Base-by-base conservation (phyloP, 1,140 invertebrate species). In the Lasioglossum albipes region DNA sequence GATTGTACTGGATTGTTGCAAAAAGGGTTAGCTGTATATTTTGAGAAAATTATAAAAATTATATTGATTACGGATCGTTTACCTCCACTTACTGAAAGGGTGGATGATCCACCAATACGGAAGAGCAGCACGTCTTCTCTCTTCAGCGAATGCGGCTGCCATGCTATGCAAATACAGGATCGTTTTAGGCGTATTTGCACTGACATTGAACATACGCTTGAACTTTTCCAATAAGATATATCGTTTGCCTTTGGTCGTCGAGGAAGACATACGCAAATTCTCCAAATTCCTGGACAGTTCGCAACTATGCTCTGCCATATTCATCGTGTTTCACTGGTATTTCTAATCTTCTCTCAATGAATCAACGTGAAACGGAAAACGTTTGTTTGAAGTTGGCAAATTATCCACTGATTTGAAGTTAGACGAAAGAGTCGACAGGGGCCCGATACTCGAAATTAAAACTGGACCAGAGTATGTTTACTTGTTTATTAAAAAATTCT, bases 21-120 rank as follows among this genome's bases (percentile, higher is more conserved):
- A 3, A 36, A 36, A 36, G 36, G 3, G 36, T 36, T 36, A 27
- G 36, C 1, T 36, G 36, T 36, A 36, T 36, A 36, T 36, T 2
- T 36, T 36, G 36, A 36, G 2, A 36, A 36, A 36, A 36, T 36
- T 36, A 36, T 36, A 36, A 36, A 36, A 36, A 36, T 36, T 49
- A 12, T 9, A 16, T 54, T 20, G 16, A 20, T 20, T 13, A 54
- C 7, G 3, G 41, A 22, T 66, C 20, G 54, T 16, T 1, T 79
- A 92, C 92, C 89, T 91, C 42, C 83, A 31, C 54, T 82, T 79
- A 67, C 92, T 92, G 36, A 92, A 92, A 7, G 92, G 92, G 85
- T 93, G 92, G 81, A 93, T 82, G 66, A 92, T 89, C 90, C 91
- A 92, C 79, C 73, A 89, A 70, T 89, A 67, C 42, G 82, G 76